Conservation (phyloP, 37 sponge, comb jelly and placozoan genomes). For the Agelas oroides region DNA sequence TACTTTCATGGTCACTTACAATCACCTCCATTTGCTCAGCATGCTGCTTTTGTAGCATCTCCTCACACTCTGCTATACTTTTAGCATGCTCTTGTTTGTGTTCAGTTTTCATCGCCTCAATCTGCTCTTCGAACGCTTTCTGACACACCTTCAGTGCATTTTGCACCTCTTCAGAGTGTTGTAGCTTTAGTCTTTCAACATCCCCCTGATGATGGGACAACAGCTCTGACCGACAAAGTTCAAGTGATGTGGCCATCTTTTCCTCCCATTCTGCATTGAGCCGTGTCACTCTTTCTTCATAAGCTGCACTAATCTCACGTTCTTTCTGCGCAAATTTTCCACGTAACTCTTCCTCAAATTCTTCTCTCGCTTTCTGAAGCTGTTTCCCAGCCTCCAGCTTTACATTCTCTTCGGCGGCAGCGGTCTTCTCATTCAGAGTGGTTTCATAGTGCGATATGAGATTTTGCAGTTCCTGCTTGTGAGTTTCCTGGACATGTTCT, state of each 20-base stretch:
- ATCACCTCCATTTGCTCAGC: not conserved
- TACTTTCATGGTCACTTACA: not conserved
- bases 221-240: not conserved
- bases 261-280: no score
- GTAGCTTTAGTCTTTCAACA: conserved; percentile 6
- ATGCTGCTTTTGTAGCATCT: conserved; percentile 5
- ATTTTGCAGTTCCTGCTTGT: not conserved
- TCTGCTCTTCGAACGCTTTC: not conserved
- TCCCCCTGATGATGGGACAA: not conserved
- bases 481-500: not conserved
- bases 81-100: not conserved
- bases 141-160: not conserved
- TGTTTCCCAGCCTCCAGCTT: not conserved
- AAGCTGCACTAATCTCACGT: not conserved
- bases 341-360: not conserved
- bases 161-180: conserved; percentile 5
- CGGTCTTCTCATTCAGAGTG: not conserved
- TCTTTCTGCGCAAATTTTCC: not conserved
- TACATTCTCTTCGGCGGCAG: not conserved
- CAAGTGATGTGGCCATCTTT: not conserved
- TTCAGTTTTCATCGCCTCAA: not conserved
- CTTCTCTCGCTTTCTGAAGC: not conserved
- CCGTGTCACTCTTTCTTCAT: not conserved
- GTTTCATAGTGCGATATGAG: not conserved
- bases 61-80: not conserved